phyloP scores from a whole-genome alignment of 2,797 vertebrate genomes.

The Syngnathus rostellatus region DNA sequence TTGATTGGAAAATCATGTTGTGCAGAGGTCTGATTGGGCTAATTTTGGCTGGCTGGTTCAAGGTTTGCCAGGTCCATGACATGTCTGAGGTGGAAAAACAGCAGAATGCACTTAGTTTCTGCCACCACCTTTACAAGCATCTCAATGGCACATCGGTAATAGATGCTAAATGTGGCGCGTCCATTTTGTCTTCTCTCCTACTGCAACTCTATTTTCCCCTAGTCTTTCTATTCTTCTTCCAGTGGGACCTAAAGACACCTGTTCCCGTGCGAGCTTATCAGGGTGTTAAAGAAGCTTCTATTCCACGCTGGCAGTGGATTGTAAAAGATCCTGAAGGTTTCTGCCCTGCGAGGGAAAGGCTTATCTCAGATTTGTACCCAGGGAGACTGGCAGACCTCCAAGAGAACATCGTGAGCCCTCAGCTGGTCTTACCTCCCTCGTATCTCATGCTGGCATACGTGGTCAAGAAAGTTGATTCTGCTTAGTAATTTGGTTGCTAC shows the following conservation, averaged over 20 bases:
- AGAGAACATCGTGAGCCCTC: conserved; percentile 14
- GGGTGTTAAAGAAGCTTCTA: conserved; percentile 48
- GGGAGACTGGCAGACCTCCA: conserved; percentile 49
- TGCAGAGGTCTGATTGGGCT: background rate
- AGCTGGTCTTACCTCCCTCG: conserved; percentile 13
- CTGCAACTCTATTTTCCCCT: conserved; percentile 13
- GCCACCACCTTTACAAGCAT: conserved; percentile 19
- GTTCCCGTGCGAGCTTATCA: conserved; percentile 54
- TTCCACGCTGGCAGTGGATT: conserved; percentile 31
- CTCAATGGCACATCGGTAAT: background rate
- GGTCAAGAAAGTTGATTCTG: conserved; percentile 19
- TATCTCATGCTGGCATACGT: conserved; percentile 42
- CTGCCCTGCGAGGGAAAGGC: conserved; percentile 35
- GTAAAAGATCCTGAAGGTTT: conserved; percentile 11
- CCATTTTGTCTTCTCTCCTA: background rate
- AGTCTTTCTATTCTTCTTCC: conserved; percentile 37
- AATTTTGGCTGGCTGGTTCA: no score
- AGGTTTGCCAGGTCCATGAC: background rate
- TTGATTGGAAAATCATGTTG: no score
- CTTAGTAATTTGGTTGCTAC: background rate
- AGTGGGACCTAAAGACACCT: conserved; percentile 29
- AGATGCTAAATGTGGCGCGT: background rate
- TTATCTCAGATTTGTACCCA: conserved; percentile 58
- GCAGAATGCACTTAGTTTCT: conserved; percentile 43
- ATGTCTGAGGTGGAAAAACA: conserved; percentile 37